Percentiles rank a stretch among this genome's conserved stretches.
phyloP scores from a whole-genome alignment of 2,888 invertebrate species.

The Mellilla xanthometata region DNA sequence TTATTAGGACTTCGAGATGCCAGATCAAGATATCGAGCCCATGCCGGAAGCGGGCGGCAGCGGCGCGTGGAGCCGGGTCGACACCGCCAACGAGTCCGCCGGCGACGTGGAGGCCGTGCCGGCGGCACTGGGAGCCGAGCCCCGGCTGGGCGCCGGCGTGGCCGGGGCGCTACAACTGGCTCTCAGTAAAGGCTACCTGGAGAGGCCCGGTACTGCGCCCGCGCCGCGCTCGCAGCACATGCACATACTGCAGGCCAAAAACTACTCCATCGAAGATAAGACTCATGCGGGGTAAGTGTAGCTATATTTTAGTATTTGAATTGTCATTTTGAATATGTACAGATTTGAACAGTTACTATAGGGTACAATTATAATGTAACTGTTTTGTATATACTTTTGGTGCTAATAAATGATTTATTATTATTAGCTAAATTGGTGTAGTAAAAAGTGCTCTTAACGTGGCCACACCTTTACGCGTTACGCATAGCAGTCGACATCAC shows the following conservation, averaged over 20 bases:
- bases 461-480: no score
- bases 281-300: slow-evolving; percentile 46
- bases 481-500: no score
- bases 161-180: slow-evolving; percentile 95
- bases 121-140: slow-evolving; percentile 92
- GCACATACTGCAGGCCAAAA: slow-evolving; percentile 42
- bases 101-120: slow-evolving; percentile 45
- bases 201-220: slow-evolving; percentile 90
- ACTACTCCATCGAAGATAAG: slow-evolving; percentile 57
- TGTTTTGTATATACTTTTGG: no score
- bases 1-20: slow-evolving; percentile 56
- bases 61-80: slow-evolving; percentile 93
- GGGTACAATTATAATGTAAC: no score
- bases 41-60: slow-evolving; percentile 69
- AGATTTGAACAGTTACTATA: no score
- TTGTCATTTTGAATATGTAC: no score
- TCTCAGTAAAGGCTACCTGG: slow-evolving; percentile 95
- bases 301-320: no score
- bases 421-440: no score
- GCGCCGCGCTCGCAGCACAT: slow-evolving; percentile 58
- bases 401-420: no score
- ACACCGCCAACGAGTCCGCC: slow-evolving; percentile 79
- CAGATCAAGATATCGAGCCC: slow-evolving; percentile 57
- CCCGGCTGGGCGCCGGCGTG: slow-evolving; percentile 94
- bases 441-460: no score